Base-by-base conservation (phyloP, 2,797 vertebrate species). In the Xiphorhynchus erythropygius region DNA sequence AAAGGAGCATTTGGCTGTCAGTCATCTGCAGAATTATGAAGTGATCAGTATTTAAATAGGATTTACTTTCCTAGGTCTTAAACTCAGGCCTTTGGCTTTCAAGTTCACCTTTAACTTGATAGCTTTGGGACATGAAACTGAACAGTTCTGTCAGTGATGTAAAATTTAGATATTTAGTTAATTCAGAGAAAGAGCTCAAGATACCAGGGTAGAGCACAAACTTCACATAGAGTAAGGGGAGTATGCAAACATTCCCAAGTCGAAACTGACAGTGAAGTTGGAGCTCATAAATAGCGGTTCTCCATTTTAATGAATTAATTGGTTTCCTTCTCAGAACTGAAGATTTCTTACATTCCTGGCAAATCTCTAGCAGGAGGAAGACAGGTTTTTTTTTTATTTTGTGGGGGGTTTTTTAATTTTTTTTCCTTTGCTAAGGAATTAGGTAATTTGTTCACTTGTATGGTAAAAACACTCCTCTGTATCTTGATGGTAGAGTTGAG, bases 21-120 rank as follows among this genome's bases (percentile, higher is more conserved):
- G 0, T 68, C 67, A 44, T 42, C 28, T 69, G 44, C 28, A 67
- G 46, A 80, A 12, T 86, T 41, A 56, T 28, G 6, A 68, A 90
- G 11, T 23, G 46, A 87, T 96, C 97, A 93, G 81, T 97, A 56
- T 96, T 96, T 96, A 91, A 93, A 44, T 44, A 50, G 63, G 19
- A 35, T 13, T 71, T 87, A 17, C 30, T 95, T 87, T 85, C 57
- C 35, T 18, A 4, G 11, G 78, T 55, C 79, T 94, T 95, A 59
- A 28, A 78, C 49, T 35, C 82, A 35, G 49, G 16, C 37, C 60
- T 89, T 92, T 89, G 69, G 53, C 59, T 92, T 89, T 74, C 77
- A 74, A 44, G 2, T 86, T 93, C 87, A 35, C 77, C 56, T 93
- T 93, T 76, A 76, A 75, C 37, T 16, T 5, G 17, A 11, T 49